Evolutionary conservation across 2,797 vertebrate genomes (phyloP), one percentile per base, ranked within the genome.

Genomic region (Kryptopterus vitreolus): DNA sequence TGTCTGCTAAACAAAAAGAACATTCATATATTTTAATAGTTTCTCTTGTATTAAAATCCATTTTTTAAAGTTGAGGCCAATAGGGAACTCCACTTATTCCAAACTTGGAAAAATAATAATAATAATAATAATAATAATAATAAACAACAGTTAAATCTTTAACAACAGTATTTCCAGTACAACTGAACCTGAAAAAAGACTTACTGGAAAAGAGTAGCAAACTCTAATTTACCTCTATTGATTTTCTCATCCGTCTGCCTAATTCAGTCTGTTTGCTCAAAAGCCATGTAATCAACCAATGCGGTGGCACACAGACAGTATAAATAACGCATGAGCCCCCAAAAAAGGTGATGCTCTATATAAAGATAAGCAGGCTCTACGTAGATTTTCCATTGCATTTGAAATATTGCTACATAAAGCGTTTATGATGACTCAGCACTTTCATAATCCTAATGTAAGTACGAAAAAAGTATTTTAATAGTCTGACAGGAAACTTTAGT

Each of bases 361-460:
- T 48, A 69, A 16, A 69, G 13, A 48, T 46, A 48, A 26, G 43
- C 43, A 69, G 48, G 46, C 22, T 5, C 26, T 11, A 31, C 3
- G 0, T 72, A n/a, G 15, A 35, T 35, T 24, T n/a, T 58, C 10
- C 16, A 73, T 26, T 58, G 22, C 31, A 38, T 58, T 58, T 18
- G 7, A 43, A 58, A 57, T n/a, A 33, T 52, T 33, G 0, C 7
- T 53, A n/a, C 15, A 52, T 65, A 77, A 62, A 65, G 31, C 48
- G n/a, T 52, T 11, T 69, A 70, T 78, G 53, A 70, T 61, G 77
- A 79, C 55, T 78, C 70, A 73, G 38, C 59, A 55, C 7, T 72
- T 50, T 31, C 18, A 7, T 33, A 26, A 22, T 16, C 33, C n/a
- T 73, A 58, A 55, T 55, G 69, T 35, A 43, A 73, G 33, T n/a